Evolutionary conservation across 2,888 invertebrate genomes (phyloP), one percentile per base, ranked within the genome.

Genomic region (Hirtodrosophila alboralis): DNA sequence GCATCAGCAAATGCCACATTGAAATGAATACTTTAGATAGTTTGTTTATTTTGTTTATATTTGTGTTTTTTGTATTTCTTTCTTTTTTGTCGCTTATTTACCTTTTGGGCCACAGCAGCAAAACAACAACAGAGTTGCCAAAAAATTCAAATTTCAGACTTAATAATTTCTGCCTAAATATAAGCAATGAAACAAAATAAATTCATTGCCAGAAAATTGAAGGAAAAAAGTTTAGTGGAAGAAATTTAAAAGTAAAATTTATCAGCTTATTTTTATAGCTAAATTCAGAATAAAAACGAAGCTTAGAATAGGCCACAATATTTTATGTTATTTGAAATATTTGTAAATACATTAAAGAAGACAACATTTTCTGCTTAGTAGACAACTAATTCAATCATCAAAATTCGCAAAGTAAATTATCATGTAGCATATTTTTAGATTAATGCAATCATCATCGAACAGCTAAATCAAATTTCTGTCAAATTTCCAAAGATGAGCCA

Each of bases 391-490:
- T 60, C 13, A 37, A 37, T 37, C 26, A 13, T 6, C 34, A 8
- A 48, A n/a, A 37, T 28, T 8, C 10, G 13, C 30, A 37, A 49
- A 61, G 48, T 67, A 47, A 43, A 62, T 67, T 73, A 61, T 53
- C 36, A 38, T 56, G 44, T 44, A 45, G 54, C 52, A 53, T 53
- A 58, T 47, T 68, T 38, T 5, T 26, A 10, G 37, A 43, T 16
- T 72, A 66, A 69, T 53, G 30, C 62, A 67, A 70, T 70, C 70
- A 57, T 43, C 49, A 51, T 37, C 41, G 12, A 43, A 57, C 43
- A 73, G 56, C 62, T 47, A 62, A 73, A 70, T 70, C 70, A 67
- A 73, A 73, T 70, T 72, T 67, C 53, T 67, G 68, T 70, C 73
- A 73, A 49, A 61, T 57, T 53, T 9, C 21, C 34, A 49, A 33